Evolutionary conservation across 2,113 vertebrate genomes (phyloP).

Genomic region (Gallinago jamesoni): DNA sequence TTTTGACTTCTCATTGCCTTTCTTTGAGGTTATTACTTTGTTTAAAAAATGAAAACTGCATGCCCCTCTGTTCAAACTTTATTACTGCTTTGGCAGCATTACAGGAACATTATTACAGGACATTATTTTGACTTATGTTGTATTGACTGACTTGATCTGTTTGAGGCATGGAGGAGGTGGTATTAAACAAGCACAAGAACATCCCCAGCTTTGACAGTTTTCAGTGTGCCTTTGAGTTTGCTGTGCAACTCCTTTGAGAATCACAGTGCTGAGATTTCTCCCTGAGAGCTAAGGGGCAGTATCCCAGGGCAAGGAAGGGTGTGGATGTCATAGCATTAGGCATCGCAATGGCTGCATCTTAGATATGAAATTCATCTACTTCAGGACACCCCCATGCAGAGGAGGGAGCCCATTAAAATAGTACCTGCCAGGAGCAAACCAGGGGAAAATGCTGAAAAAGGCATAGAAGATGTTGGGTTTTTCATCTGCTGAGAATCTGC

Average conservation of each 20-base stretch:
- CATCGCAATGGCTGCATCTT: accelerated
- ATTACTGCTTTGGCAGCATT: not conserved
- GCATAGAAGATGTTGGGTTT: not conserved
- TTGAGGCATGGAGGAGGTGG: not conserved
- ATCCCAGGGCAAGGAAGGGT: not conserved
- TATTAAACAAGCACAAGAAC: not conserved
- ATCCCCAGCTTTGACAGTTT: not conserved
- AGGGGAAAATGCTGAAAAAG: not conserved
- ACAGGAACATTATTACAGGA: not conserved
- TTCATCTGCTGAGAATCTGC: not conserved
- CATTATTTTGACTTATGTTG: not conserved
- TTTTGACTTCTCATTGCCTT: not conserved
- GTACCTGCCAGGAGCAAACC: not conserved
- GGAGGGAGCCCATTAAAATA: not conserved
- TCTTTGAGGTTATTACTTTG: constrained; percentile 5
- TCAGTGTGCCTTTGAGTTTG: not conserved
- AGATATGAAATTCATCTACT: not conserved
- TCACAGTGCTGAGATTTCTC: not conserved
- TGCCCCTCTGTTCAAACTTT: not conserved
- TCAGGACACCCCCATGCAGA: not conserved
- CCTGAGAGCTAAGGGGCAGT: not conserved
- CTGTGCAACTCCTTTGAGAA: not conserved
- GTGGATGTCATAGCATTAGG: not conserved
- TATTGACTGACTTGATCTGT: not conserved
- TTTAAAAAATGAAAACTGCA: constrained; percentile 20